Conservation (phyloP, 2,888 invertebrate genomes). For the Abscondita cerata region DNA sequence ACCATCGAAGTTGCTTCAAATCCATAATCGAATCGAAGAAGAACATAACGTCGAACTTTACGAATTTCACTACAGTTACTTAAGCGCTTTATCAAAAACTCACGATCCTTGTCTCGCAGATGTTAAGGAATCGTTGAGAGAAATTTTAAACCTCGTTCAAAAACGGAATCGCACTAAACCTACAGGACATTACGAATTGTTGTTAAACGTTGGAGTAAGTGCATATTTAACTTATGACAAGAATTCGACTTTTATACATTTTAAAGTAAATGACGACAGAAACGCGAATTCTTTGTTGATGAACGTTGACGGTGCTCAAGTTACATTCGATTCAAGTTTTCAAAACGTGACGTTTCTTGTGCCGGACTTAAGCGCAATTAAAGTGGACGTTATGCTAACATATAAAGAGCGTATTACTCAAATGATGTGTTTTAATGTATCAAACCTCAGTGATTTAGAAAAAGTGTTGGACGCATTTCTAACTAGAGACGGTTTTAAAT, state of each 20-base stretch:
- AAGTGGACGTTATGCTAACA: too few relatives aligned
- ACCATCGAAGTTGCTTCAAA: not conserved
- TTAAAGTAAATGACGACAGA: too few relatives aligned
- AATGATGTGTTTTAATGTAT: not conserved
- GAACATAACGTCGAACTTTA: conserved; percentile 6
- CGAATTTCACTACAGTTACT: conserved; percentile 7
- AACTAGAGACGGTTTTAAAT: not conserved
- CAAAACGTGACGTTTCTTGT: too few relatives aligned
- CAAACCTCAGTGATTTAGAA: not conserved
- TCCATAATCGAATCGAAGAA: not conserved
- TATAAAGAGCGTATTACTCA: not conserved
- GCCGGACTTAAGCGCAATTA: too few relatives aligned
- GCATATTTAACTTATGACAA: too few relatives aligned
- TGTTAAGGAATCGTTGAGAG: too few relatives aligned
- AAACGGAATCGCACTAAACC: not conserved
- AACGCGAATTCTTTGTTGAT: too few relatives aligned
- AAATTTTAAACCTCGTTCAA: not conserved
- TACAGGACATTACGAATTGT: not conserved
- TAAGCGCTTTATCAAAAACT: not conserved
- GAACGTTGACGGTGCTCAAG: too few relatives aligned
- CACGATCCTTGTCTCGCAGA: too few relatives aligned
- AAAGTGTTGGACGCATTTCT: not conserved
- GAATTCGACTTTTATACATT: too few relatives aligned
- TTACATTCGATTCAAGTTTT: too few relatives aligned
- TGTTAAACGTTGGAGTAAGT: too few relatives aligned